Evolutionary conservation across 2,797 vertebrate species (phyloP).

Genomic region (Glossophaga mutica): DNA sequence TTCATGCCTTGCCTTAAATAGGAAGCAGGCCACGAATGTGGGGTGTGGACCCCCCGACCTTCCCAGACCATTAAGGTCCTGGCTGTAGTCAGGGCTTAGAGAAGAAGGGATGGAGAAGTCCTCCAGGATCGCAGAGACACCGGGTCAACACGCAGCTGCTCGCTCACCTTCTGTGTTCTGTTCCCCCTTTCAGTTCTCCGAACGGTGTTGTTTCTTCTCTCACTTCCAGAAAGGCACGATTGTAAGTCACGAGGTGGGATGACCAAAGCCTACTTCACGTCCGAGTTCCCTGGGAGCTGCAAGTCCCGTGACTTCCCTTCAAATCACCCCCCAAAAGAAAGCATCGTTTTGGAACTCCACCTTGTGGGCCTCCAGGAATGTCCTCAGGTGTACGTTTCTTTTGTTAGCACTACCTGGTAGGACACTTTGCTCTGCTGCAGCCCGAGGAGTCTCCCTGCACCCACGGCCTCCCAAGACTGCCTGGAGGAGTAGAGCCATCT

Average conservation of each 20-base stretch:
- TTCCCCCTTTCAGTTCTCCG: no score
- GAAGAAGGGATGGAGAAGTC: neutral
- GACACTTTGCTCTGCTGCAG: conserved; percentile 17
- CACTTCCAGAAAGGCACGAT: neutral
- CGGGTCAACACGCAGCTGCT: no score
- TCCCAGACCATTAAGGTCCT: neutral
- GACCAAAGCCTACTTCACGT: neutral
- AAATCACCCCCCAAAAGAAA: neutral
- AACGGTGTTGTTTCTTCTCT: no score
- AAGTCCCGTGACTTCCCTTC: neutral
- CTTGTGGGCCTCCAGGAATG: neutral
- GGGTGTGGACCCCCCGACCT: neutral
- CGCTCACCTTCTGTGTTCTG: no score
- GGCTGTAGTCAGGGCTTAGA: neutral
- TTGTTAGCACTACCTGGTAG: neutral
- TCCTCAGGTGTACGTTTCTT: neutral
- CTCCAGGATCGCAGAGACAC: neutral
- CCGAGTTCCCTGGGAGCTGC: neutral
- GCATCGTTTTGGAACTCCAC: neutral
- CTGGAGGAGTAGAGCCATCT: neutral
- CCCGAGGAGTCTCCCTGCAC: neutral
- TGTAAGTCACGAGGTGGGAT: neutral
- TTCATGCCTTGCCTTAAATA: neutral
- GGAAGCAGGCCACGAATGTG: neutral
- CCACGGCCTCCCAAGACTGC: neutral